Evolutionary conservation across 2,888 invertebrate species (phyloP), one percentile per base, ranked within the genome.

Genomic region (Prenolepis imparis): DNA sequence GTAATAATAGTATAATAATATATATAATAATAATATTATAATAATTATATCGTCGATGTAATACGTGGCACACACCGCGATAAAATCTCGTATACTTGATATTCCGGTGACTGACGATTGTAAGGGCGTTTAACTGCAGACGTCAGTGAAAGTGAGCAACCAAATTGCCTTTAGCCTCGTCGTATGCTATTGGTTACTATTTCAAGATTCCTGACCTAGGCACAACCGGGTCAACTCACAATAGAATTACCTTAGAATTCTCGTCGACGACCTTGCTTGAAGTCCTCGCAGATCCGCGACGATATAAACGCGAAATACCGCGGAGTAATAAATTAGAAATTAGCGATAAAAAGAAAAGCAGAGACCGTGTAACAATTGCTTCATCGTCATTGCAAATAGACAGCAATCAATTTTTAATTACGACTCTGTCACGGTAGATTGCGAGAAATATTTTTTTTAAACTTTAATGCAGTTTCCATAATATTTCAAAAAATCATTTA

Each of bases 161-260:
- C 85, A 57, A 90, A 89, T 87, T 84, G 77, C 59, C 67, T 64
- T 72, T 66, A 63, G 24, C 61, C 66, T 67, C 63, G 75, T 68
- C 55, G 28, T 41, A 55, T 28, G 18, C 68, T 74, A 44, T 82
- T 85, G 83, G 59, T 84, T 82, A 78, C 80, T 72, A 74, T 86
- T 85, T 84, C 90, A 90, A 90, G 90, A 87, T 89, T 87, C 82
- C 83, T 86, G 89, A 89, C 89, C 87, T 90, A 87, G 85, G 64
- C 78, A 81, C 84, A 83, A 86, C 73, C 83, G 48, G 70, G 36
- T 73, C 84, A 24, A 68, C 83, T 84, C 83, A 61, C 59, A 59
- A 9, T 57, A 41, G 28, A 67, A 85, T 77, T 80, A 67, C 8
- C 39, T 39, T 57, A 28, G 41, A 68, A 80, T 86, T 61, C 32